These are phyloP conservation scores for Hesperophylax magnus DNA, from an alignment of 1,140 invertebrate species.

Conservation along the genomic window DNA sequence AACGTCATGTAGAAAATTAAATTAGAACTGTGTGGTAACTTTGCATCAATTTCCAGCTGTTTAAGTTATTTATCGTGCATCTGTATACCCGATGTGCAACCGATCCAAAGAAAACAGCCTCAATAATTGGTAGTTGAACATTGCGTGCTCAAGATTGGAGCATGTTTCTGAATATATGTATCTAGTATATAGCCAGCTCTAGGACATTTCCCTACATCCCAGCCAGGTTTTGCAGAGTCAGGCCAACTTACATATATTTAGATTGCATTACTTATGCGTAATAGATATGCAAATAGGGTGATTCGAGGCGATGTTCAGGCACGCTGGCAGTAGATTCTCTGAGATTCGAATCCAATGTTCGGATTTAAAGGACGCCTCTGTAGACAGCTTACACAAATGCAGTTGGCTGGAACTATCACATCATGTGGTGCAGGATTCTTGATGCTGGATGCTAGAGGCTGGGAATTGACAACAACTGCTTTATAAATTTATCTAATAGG, in stretches of 20 bases:
- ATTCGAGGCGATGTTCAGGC: constrained; percentile 9
- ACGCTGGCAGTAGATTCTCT: not conserved
- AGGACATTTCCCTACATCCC: not conserved
- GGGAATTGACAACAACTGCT: no score
- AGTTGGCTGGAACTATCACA: no score
- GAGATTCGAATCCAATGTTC: constrained; percentile 1
- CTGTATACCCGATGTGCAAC: no score
- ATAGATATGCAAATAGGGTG: constrained; percentile 19
- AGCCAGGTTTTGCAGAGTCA: not conserved
- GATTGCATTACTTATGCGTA: constrained; percentile 6
- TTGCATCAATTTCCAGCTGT: no score
- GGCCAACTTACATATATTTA: not conserved
- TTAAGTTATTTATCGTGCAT: no score
- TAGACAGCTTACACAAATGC: not conserved
- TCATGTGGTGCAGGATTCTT: no score
- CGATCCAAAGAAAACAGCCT: no score
- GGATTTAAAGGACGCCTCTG: not conserved
- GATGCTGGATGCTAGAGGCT: no score
- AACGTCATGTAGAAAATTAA: no score
- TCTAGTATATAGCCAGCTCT: not conserved
- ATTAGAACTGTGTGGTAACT: not conserved
- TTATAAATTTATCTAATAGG: no score
- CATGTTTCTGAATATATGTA: not conserved
- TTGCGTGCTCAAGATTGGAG: not conserved
- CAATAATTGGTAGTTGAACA: no score